phyloP scores from a whole-genome alignment of 2,113 vertebrate species.

The Desmodus rotundus region DNA sequence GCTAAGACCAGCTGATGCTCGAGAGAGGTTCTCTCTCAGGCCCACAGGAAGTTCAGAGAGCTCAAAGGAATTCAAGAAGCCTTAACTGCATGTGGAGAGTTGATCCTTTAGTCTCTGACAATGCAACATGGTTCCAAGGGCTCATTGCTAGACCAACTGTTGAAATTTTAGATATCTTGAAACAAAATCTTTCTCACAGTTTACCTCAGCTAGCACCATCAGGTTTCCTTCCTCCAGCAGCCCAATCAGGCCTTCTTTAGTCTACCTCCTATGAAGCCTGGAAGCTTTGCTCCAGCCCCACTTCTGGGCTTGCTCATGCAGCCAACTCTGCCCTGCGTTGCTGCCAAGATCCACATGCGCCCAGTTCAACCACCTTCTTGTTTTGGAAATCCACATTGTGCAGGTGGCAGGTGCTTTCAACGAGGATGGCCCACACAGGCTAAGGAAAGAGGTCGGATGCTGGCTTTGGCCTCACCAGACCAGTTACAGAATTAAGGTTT shows the following conservation, averaged over 20 bases:
- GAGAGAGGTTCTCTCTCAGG: conserved; percentile 77
- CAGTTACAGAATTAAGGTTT: fast-evolving
- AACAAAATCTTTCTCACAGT: conserved; percentile 95
- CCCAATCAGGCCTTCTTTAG: not conserved
- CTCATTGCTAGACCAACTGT: conserved; percentile 87
- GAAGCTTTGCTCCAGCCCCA: not conserved
- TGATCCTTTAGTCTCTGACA: conserved; percentile 73
- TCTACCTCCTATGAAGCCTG: not conserved
- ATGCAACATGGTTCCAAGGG: conserved; percentile 82
- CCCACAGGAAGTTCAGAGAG: conserved; percentile 80
- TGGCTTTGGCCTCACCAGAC: not conserved
- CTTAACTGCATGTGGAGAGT: conserved; percentile 84
- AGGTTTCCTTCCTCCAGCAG: not conserved
- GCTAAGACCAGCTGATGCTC: conserved; percentile 86
- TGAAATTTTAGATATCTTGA: conserved; percentile 91
- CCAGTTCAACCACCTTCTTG: conserved; percentile 86
- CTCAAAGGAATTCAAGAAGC: conserved; percentile 81
- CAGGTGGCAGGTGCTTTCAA: conserved; percentile 71
- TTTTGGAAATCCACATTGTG: conserved; percentile 77
- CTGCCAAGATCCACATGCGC: conserved; percentile 88
- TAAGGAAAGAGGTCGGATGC: not conserved
- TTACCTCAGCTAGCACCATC: conserved; percentile 81
- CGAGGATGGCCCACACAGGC: not conserved
- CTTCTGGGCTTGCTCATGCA: not conserved
- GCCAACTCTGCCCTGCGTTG: conserved; percentile 77